phyloP scores from a whole-genome alignment of 2,113 vertebrate species.

The Progne subis region DNA sequence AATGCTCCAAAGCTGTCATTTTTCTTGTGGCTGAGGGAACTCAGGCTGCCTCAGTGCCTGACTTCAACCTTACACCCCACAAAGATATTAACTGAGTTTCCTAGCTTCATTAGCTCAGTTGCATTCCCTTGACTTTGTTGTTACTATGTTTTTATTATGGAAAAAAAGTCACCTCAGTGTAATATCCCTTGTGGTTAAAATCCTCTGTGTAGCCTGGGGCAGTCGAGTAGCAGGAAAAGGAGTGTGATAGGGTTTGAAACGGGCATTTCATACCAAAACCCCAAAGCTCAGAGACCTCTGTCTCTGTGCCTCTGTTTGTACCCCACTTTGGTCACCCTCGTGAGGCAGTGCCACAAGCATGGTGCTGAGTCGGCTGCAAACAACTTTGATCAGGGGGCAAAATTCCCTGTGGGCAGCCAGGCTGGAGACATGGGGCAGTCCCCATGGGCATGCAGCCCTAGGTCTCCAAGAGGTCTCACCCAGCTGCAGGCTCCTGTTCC shows the following conservation, averaged over 20 bases:
- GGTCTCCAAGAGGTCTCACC: not conserved
- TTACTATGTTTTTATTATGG: not conserved
- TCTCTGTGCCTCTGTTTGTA: not conserved
- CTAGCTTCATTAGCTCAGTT: not conserved
- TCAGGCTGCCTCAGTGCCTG: not conserved
- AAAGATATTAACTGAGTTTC: not conserved
- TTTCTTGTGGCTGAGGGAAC: rapidly evolving
- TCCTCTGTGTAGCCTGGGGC: not conserved
- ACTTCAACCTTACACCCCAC: not conserved
- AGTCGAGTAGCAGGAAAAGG: rapidly evolving
- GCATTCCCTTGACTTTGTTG: not conserved
- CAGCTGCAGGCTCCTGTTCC: not conserved
- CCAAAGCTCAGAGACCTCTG: not conserved
- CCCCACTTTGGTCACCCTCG: rapidly evolving
- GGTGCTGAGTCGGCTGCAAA: not conserved
- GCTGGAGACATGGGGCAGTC: not conserved
- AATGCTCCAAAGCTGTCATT: not conserved
- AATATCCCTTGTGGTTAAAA: not conserved
- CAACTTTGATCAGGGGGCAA: not conserved
- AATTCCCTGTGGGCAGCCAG: not conserved
- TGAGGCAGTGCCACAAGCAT: not conserved
- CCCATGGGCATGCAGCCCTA: not conserved
- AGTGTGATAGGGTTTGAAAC: not conserved
- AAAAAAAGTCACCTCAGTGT: not conserved
- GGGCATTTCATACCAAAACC: not conserved